phyloP scores from a whole-genome alignment of 2,113 vertebrate genomes.

The Pachyramphus minor region DNA sequence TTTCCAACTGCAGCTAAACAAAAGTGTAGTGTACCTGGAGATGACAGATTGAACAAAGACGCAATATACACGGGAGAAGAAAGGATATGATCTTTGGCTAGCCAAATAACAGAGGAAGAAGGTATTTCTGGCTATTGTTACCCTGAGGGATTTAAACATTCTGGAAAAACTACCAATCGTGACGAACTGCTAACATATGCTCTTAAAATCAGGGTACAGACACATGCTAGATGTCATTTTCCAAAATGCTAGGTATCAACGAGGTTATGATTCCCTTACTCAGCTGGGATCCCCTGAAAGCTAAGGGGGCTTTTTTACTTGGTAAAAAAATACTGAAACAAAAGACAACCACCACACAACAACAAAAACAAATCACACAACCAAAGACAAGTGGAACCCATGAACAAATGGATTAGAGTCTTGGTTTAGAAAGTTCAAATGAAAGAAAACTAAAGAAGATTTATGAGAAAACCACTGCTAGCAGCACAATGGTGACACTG shows the following conservation, averaged over 20 bases:
- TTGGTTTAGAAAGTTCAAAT: neutral
- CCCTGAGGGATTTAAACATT: conserved; percentile 6
- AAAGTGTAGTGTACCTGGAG: conserved; percentile 48
- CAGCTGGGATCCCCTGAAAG: neutral
- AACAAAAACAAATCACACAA: neutral
- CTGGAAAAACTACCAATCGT: conserved; percentile 5
- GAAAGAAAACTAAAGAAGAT: neutral
- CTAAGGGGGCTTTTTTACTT: neutral
- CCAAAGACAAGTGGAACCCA: neutral
- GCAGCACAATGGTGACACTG: neutral
- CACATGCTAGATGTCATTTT: neutral
- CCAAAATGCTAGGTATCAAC: neutral
- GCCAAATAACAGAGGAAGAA: conserved; percentile 41
- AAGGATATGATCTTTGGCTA: conserved; percentile 53
- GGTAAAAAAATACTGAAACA: neutral
- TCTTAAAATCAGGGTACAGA: conserved; percentile 38
- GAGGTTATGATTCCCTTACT: neutral
- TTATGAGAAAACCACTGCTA: neutral
- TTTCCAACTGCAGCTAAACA: conserved; percentile 58
- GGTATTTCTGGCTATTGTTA: conserved; percentile 64
- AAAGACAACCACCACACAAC: neutral
- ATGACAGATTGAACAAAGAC: conserved; percentile 49
- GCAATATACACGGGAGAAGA: neutral
- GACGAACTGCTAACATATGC: conserved; percentile 28
- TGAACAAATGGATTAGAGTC: neutral